These are phyloP conservation scores for Heliconius ismenius DNA, from an alignment of 2,888 invertebrate species.

Conservation along the genomic window DNA sequence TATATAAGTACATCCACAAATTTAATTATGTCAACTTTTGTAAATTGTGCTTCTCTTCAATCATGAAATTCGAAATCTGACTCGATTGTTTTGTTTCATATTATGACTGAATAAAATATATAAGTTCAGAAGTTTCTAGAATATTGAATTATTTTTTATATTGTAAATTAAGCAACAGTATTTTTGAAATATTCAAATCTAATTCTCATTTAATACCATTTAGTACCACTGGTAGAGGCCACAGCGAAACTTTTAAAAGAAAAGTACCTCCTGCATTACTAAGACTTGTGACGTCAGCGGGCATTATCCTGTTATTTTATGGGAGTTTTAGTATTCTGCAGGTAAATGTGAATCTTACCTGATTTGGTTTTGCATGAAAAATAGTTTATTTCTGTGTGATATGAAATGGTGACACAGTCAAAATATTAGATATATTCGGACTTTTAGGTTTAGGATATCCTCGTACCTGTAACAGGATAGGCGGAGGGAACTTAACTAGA, in stretches of 20 bases:
- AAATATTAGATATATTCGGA: background rate
- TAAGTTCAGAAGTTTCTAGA: no score
- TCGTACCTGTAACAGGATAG: no score
- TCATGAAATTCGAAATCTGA: no score
- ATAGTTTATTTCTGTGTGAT: background rate
- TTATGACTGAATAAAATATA: no score
- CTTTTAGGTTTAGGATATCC: background rate
- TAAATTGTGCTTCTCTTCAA: no score
- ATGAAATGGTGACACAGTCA: background rate
- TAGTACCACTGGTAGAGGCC: constrained; percentile 18
- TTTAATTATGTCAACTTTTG: no score
- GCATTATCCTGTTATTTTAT: constrained; percentile 37
- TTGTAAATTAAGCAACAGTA: no score
- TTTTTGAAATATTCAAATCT: no score
- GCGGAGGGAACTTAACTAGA: no score
- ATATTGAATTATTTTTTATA: no score
- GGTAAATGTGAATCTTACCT: constrained; percentile 1
- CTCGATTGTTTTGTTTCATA: no score
- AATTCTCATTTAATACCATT: background rate
- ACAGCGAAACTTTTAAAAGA: constrained; percentile 26
- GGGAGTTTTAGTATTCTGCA: constrained; percentile 16
- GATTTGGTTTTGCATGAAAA: constrained; percentile 5
- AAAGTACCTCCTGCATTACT: constrained; percentile 31
- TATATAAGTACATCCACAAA: no score
- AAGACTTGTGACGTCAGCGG: constrained; percentile 33